Base-by-base conservation (phyloP, 2,797 vertebrate genomes). In the Protonibea diacanthus region DNA sequence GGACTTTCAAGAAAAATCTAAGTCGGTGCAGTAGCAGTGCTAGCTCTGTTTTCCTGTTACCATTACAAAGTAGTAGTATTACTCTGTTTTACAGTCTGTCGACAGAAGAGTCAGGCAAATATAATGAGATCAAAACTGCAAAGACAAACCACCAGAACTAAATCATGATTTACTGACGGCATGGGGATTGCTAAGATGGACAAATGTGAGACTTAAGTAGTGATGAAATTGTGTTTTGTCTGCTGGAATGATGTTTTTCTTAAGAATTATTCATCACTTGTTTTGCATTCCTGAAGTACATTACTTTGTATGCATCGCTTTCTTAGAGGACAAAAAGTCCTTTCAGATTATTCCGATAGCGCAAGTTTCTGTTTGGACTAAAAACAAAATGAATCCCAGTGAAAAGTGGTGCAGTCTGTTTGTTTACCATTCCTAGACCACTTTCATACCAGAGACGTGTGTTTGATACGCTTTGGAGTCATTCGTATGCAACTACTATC, bases 111-210 rank as follows among this genome's bases (percentile, higher is more conserved):
- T 52, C 48, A 27, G 47, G 2, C 51, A 71, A 74, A 69, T 58
- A 33, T 42, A 60, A 27, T 72, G 49, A 55, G 49, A 38, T 66
- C 27, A 67, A 49, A 67, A 47, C 44, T 52, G 51, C 58, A 58
- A 65, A 73, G 61, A 84, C 53, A 70, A 78, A 82, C 27, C 18
- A 49, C 42, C 72, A 66, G 48, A 70, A 49, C 52, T 29, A 38
- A 79, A 59, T 59, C 5, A 4, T 63, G 61, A 38, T 64, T 77
- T 57, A 63, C 63, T 62, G 47, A 63, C 51, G 45, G 18, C 52
- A 49, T 51, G 59, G 17, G 21, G 38, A 72, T 75, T 60, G 38
- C 33, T 33, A 18, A 18, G n/a, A 61, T 44, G 63, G 12, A 12
- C 20, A 44, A 66, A 61, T 51, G 40, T 52, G 27, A 48, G 68